These are phyloP conservation scores for Trachymyrmex septentrionalis DNA, from an alignment of 1,140 invertebrate genomes.

Conservation along the genomic window DNA sequence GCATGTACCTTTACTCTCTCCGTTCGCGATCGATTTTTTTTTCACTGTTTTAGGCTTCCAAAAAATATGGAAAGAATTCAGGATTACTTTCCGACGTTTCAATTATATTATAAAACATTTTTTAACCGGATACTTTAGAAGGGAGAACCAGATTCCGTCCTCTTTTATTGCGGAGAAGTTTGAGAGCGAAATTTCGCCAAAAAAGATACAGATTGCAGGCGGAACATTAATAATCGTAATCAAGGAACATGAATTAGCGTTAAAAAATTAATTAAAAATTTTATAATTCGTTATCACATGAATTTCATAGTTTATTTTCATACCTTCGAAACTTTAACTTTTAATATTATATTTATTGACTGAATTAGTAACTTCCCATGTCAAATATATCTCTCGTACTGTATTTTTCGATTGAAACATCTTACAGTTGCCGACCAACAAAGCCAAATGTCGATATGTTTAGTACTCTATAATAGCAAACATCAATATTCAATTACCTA, in stretches of 20 bases:
- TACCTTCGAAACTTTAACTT: neutral
- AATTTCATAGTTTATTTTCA: neutral
- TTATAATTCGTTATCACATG: neutral
- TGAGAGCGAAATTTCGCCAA: too few relatives aligned
- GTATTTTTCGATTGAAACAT: neutral
- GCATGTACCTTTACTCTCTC: too few relatives aligned
- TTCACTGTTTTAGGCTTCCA: too few relatives aligned
- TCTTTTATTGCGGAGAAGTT: too few relatives aligned
- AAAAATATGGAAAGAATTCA: too few relatives aligned
- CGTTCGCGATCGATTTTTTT: too few relatives aligned
- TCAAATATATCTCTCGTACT: neutral
- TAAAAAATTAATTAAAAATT: neutral
- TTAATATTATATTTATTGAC: neutral
- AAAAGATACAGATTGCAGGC: too few relatives aligned
- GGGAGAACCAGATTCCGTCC: too few relatives aligned
- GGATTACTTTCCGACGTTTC: too few relatives aligned
- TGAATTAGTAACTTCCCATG: neutral
- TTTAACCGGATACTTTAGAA: too few relatives aligned
- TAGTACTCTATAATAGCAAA: neutral
- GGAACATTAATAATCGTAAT: neutral
- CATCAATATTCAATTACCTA: neutral
- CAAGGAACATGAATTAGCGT: neutral
- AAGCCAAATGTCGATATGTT: neutral
- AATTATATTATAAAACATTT: too few relatives aligned
- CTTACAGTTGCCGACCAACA: neutral